Base-by-base conservation (phyloP, 2,113 vertebrate genomes). In the Egretta garzetta region DNA sequence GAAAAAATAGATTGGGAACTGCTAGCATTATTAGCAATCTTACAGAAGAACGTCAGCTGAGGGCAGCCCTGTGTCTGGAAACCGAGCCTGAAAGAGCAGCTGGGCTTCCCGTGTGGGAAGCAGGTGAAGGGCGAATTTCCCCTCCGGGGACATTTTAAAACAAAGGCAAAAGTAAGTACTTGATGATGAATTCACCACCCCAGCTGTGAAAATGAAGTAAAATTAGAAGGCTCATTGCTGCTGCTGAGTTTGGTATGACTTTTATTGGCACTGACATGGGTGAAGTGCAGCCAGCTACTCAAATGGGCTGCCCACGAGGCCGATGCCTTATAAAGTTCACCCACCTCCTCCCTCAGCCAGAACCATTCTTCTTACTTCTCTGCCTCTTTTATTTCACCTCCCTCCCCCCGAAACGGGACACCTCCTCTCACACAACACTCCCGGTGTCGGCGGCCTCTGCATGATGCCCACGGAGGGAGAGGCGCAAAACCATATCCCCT, bases 71-170 rank as follows among this genome's bases (percentile, higher is more conserved):
- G 12, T 62, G 74, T 80, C 85, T 95, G 62, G 64, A 90, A 93
- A 81, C 15, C 14, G 24, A 82, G 62, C 33, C 81, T 35, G 71
- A 50, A 96, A 82, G 66, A 95, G 58, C 88, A 96, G 90, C 93
- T 95, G 93, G 45, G 33, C 74, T 94, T 86, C 72, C 79, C 4
- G 0, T 0, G 0, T 39, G 28, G 53, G 62, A 88, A 86, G 47
- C 93, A 95, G 93, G 88, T 95, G 92, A 90, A 94, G 50, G 71
- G 28, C 14, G 3, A 49, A 90, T 91, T 85, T 93, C 14, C 45
- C 30, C 33, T 93, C 26, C 24, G 18, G 45, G 37, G 79, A 55
- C 37, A 11, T 86, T 74, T 70, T 77, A 35, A 93, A 95, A 87
- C 63, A 86, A 88, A 83, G 23, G 43, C 63, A 83, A 93, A 93